Percentiles rank a stretch among this genome's conserved stretches.
These are phyloP conservation scores for Syritta pipiens DNA, from an alignment of 2,888 invertebrate species.

Conservation along the genomic window DNA sequence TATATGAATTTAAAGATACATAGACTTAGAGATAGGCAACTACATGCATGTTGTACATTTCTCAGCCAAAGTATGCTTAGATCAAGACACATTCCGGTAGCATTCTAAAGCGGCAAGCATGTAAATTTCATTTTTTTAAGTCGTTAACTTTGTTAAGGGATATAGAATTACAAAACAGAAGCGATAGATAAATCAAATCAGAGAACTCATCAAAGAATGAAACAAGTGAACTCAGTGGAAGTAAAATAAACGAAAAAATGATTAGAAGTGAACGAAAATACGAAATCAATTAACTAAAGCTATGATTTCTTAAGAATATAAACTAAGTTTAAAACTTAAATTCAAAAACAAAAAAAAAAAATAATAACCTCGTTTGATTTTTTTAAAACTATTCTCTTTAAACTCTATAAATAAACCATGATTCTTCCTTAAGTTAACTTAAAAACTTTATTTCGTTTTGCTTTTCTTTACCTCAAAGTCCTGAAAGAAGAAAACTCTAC, in stretches of 20 bases:
- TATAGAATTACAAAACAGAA: slow-evolving; percentile 36
- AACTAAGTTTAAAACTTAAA: slow-evolving; percentile 8
- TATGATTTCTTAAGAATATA: slow-evolving; percentile 42
- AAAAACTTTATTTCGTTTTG: neutral
- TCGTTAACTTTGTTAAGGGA: neutral
- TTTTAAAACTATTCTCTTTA: neutral
- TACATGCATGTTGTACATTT: slow-evolving; percentile 34
- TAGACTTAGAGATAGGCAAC: neutral
- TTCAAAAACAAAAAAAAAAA: slow-evolving; percentile 4
- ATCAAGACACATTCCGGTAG: slow-evolving; percentile 18
- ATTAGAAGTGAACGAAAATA: slow-evolving; percentile 46
- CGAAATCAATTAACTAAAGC: slow-evolving; percentile 38
- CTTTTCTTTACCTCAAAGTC: neutral
- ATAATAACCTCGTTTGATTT: slow-evolving; percentile 8
- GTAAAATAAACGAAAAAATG: slow-evolving; percentile 35
- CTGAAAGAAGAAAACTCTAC: neutral
- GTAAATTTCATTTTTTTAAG: neutral
- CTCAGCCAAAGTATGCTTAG: slow-evolving; percentile 50
- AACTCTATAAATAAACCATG: slow-evolving; percentile 2
- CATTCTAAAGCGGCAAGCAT: neutral
- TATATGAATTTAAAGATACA: no score
- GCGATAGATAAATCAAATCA: slow-evolving; percentile 47
- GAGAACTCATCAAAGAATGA: slow-evolving; percentile 39
- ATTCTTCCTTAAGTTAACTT: neutral
- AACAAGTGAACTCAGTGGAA: slow-evolving; percentile 64